Evolutionary conservation across 2,888 invertebrate species (phyloP).

Genomic region (Temnothorax ravouxi): DNA sequence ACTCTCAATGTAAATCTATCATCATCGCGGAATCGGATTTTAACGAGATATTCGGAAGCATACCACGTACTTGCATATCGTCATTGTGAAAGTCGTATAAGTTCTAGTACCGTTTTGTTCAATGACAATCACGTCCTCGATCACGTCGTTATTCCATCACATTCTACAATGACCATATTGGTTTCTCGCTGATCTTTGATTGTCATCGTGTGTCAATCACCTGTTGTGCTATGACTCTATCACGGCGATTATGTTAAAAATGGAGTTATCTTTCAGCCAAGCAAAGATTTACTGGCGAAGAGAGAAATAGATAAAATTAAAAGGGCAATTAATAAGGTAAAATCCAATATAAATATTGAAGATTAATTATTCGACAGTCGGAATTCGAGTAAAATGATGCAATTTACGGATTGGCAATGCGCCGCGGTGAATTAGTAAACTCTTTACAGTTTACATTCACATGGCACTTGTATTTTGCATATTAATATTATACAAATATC

Average conservation of each 20-base stretch:
- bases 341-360: conserved; percentile 9
- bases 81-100: conserved; percentile 40
- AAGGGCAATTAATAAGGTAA: background rate
- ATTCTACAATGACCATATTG: conserved; percentile 1
- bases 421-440: conserved; percentile 1
- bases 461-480: background rate
- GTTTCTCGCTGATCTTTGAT: conserved; percentile 11
- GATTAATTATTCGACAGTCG: background rate
- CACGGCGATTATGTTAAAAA: conserved; percentile 5
- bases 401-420: background rate
- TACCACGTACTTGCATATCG: background rate
- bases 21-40: conserved; percentile 11
- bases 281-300: background rate
- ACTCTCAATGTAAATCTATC: conserved; percentile 7
- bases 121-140: background rate
- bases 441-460: background rate
- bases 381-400: background rate
- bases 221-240: background rate
- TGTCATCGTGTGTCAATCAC: background rate
- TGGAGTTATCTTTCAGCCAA: background rate
- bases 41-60: conserved; percentile 41
- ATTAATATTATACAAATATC: conserved; percentile 15
- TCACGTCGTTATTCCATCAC: background rate
- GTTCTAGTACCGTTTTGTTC: conserved; percentile 17
- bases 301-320: background rate